Conservation (phyloP, 1,140 invertebrate species). For the Maniola jurtina region DNA sequence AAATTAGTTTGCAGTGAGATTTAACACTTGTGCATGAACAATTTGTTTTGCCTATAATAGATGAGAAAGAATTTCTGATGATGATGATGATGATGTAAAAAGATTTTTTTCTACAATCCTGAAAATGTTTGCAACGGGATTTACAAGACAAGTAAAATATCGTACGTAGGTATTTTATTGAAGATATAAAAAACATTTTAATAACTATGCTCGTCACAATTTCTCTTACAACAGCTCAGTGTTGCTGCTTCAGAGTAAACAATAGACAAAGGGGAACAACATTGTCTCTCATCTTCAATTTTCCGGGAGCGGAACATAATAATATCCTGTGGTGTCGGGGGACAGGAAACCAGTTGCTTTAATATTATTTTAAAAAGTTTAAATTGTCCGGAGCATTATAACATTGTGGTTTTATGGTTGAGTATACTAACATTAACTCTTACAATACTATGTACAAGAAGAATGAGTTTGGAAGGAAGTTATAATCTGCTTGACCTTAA, state of each 20-base stretch:
- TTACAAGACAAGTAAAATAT: too few relatives aligned
- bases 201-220: background rate
- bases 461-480: background rate
- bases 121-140: too few relatives aligned
- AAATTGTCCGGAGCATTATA: slow-evolving; percentile 6
- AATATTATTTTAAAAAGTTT: slow-evolving; percentile 20
- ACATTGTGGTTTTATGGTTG: background rate
- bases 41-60: too few relatives aligned
- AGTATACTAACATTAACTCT: too few relatives aligned
- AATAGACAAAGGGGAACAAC: slow-evolving; percentile 5
- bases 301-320: slow-evolving; percentile 11
- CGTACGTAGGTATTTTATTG: too few relatives aligned
- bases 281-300: slow-evolving; percentile 9
- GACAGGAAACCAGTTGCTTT: slow-evolving; percentile 12
- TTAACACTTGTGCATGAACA: background rate
- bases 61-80: too few relatives aligned
- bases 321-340: slow-evolving; percentile 9
- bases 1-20: slow-evolving; percentile 36
- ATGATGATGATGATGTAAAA: too few relatives aligned
- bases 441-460: background rate
- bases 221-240: background rate
- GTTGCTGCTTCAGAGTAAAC: background rate
- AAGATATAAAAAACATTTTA: background rate
- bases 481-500: background rate
- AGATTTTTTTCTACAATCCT: too few relatives aligned